A percentile compares a stretch with the other conserved stretches of the same genome.
Evolutionary conservation across 2,797 vertebrate genomes (phyloP).

Genomic region (Capromys pilorides): DNA sequence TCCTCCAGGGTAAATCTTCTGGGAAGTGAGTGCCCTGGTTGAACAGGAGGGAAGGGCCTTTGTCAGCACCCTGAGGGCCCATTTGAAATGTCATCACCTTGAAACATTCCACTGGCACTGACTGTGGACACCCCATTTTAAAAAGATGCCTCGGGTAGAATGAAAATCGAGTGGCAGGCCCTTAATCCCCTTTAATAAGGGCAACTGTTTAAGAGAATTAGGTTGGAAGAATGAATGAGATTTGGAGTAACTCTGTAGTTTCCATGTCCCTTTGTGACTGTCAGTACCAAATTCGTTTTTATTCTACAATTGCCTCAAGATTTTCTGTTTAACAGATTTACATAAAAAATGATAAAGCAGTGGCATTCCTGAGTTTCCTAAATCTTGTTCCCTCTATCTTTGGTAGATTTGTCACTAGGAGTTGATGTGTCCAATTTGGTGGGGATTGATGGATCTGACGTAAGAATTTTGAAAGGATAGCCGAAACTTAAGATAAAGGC

Average conservation of each 20-base stretch:
- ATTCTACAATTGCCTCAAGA: conserved; percentile 3
- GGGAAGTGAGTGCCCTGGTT: neutral
- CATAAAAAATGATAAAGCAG: neutral
- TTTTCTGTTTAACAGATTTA: conserved; percentile 26
- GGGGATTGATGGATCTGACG: neutral
- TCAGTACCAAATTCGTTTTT: conserved; percentile 41
- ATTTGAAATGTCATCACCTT: conserved; percentile 58
- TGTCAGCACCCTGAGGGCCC: conserved; percentile 63
- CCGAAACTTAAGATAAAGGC: neutral
- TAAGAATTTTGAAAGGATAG: neutral
- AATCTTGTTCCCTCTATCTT: neutral
- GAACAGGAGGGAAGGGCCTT: neutral
- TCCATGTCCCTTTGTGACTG: neutral
- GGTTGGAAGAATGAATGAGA: conserved; percentile 56
- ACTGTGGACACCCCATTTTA: conserved; percentile 25
- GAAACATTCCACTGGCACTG: conserved; percentile 29
- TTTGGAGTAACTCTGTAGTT: neutral
- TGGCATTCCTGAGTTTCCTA: neutral
- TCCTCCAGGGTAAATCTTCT: conserved; percentile 58
- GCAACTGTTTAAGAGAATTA: conserved; percentile 65
- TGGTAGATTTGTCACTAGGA: neutral
- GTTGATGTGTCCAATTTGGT: neutral
- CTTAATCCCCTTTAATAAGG: conserved; percentile 58
- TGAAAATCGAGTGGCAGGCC: conserved; percentile 28
- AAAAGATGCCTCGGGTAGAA: conserved; percentile 59